phyloP scores from a whole-genome alignment of 1,140 invertebrate genomes.

The Drosophila mojavensis region DNA sequence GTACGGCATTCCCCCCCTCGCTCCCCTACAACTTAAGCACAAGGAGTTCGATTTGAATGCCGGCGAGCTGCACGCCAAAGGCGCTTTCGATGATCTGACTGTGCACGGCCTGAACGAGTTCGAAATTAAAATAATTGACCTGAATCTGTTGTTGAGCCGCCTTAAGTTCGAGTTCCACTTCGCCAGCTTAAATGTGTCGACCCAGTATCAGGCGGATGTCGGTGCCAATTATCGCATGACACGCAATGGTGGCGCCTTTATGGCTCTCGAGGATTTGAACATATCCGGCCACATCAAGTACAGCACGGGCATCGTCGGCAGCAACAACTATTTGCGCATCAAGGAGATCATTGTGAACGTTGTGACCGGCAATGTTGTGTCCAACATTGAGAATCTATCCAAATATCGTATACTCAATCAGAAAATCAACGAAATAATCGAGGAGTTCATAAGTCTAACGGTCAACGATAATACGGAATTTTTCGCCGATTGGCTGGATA shows the following conservation, averaged over 20 bases:
- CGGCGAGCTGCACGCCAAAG: slow-evolving; percentile 41
- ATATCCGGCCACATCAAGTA: slow-evolving; percentile 60
- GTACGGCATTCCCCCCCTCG: slow-evolving; percentile 65
- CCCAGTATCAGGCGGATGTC: slow-evolving; percentile 55
- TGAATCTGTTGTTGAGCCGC: slow-evolving; percentile 34
- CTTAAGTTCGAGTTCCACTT: slow-evolving; percentile 54
- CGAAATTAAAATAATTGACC: slow-evolving; percentile 47
- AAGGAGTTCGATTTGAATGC: slow-evolving; percentile 43
- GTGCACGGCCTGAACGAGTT: slow-evolving; percentile 67
- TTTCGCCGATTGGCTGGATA: slow-evolving; percentile 49
- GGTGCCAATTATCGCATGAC: slow-evolving; percentile 47
- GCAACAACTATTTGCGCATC: slow-evolving; percentile 41
- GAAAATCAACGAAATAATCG: slow-evolving; percentile 75
- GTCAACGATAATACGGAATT: slow-evolving; percentile 79
- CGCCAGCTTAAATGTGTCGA: slow-evolving; percentile 58
- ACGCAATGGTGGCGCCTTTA: slow-evolving; percentile 63
- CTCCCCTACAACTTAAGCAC: slow-evolving; percentile 48
- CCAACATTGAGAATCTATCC: slow-evolving; percentile 74
- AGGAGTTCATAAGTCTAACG: slow-evolving; percentile 70
- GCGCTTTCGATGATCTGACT: slow-evolving; percentile 45
- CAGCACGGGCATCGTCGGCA: slow-evolving; percentile 42
- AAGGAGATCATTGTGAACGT: slow-evolving; percentile 58
- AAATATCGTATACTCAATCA: slow-evolving; percentile 68
- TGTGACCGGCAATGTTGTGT: slow-evolving; percentile 62
- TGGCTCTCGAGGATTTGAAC: slow-evolving; percentile 67